Percentiles rank a stretch among this genome's conserved stretches.
Conservation (phyloP, 2,888 invertebrate species). For the Drosophila cognata region DNA sequence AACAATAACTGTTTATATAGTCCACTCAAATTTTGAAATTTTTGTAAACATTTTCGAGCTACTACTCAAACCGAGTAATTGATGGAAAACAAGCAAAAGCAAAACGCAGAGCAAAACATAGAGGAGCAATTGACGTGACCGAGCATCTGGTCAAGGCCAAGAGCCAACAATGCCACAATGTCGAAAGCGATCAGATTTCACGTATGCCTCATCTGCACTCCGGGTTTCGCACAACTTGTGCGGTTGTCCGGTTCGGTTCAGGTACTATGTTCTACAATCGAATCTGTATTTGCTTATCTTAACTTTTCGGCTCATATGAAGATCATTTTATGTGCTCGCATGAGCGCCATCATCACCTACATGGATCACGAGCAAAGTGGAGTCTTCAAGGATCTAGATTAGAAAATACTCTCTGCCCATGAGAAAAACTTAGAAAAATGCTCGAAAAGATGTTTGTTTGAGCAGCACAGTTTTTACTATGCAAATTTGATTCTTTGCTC, state of each 20-base stretch:
- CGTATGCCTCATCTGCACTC: conserved; percentile 91
- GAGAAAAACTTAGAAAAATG: conserved; percentile 89
- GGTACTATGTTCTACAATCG: conserved; percentile 86
- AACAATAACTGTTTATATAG: too few relatives aligned
- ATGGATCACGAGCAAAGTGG: conserved; percentile 96
- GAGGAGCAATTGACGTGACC: conserved; percentile 87
- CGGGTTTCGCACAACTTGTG: conserved; percentile 98
- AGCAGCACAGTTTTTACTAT: conserved; percentile 15
- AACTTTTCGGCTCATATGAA: conserved; percentile 99
- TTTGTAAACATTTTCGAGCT: too few relatives aligned
- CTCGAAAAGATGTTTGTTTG: conserved; percentile 83
- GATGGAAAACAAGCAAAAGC: too few relatives aligned
- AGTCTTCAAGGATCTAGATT: conserved; percentile 91
- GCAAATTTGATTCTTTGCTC: background rate
- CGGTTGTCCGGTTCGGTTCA: conserved; percentile 98
- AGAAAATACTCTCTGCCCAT: conserved; percentile 93
- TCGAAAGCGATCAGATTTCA: conserved; percentile 95
- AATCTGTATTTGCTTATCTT: conserved; percentile 86
- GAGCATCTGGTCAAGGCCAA: conserved; percentile 98
- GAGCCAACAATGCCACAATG: conserved; percentile 90
- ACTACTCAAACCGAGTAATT: too few relatives aligned
- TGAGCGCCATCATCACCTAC: conserved; percentile 96
- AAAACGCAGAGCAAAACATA: too few relatives aligned
- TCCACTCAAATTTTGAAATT: too few relatives aligned
- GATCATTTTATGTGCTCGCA: conserved; percentile 98